phyloP scores from a whole-genome alignment of 2,113 vertebrate species.

The Rhineura floridana region DNA sequence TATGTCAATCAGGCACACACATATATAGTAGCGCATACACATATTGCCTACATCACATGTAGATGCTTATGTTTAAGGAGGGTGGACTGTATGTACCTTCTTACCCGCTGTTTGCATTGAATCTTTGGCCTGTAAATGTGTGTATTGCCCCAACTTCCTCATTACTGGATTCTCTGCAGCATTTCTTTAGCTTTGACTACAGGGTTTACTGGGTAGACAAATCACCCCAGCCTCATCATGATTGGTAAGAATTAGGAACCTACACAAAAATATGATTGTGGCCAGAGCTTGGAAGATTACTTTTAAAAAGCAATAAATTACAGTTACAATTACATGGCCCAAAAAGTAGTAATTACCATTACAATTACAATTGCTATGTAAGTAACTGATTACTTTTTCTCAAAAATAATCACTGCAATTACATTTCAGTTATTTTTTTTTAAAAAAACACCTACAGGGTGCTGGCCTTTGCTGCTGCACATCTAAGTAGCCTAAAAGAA shows the following conservation, averaged over 20 bases:
- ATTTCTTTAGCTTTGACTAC: background rate
- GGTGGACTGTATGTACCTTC: background rate
- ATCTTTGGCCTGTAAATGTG: background rate
- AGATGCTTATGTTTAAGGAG: background rate
- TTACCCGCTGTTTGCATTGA: background rate
- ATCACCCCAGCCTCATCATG: background rate
- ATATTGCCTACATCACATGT: background rate
- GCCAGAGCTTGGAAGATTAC: too few relatives aligned
- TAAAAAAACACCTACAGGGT: too few relatives aligned
- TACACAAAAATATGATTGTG: background rate
- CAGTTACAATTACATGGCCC: too few relatives aligned
- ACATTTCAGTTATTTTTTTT: too few relatives aligned
- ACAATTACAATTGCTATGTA: too few relatives aligned
- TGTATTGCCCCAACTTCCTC: background rate
- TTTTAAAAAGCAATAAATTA: too few relatives aligned
- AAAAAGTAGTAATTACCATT: too few relatives aligned
- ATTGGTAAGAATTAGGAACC: background rate
- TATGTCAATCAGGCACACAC: background rate
- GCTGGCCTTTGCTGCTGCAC: too few relatives aligned
- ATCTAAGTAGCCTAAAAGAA: too few relatives aligned
- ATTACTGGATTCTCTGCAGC: background rate
- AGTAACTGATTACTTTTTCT: too few relatives aligned
- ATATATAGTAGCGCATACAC: background rate
- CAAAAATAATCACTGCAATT: too few relatives aligned
- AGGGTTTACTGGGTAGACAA: background rate